Evolutionary conservation across 2,797 vertebrate species (phyloP), one percentile per base, ranked within the genome.

Genomic region (Lacerta bilineata): DNA sequence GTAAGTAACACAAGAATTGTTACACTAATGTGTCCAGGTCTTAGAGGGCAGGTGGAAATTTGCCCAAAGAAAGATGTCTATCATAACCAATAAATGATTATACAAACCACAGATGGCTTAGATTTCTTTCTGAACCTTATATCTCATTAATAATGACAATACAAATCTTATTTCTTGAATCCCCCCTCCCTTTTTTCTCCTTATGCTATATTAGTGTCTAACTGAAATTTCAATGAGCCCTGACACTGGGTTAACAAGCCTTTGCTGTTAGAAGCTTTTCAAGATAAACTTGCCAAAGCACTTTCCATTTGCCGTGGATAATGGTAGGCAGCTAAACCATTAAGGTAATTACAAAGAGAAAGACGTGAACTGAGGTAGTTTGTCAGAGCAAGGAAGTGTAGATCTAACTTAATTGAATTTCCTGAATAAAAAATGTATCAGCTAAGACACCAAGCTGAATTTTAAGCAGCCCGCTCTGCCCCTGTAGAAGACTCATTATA

Each of bases 271-370:
- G 83, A 92, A 85, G 6, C 29, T 93, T 90, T 87, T 11, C 27
- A 90, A 87, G 50, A 92, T 17, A 80, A 93, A 90, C 88, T 84
- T 69, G 80, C 77, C 88, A 20, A 68, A 88, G 64, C 71, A 74
- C 46, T 59, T 91, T 33, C 85, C 59, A 25, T 86, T 90, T 94
- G 46, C 66, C 84, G 27, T 72, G 77, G 72, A 79, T 87, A 95
- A 92, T 59, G 84, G 27, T 29, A 90, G 86, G 25, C 66, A 85
- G 82, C 89, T 94, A 90, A 88, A 87, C 90, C 74, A 91, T 91
- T 93, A 88, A 93, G 46, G 79, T 92, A 94, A 92, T 94, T 94
- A 92, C 71, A 84, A 81, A 61, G 84, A 91, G 83, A 90, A 82
- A 88, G 80, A 93, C 77, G 13, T 76, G 81, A 92, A 92, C 84